Percentiles rank a stretch among this genome's conserved stretches.
Evolutionary conservation across 2,888 invertebrate genomes (phyloP).

Genomic region (Alcis repandata): DNA sequence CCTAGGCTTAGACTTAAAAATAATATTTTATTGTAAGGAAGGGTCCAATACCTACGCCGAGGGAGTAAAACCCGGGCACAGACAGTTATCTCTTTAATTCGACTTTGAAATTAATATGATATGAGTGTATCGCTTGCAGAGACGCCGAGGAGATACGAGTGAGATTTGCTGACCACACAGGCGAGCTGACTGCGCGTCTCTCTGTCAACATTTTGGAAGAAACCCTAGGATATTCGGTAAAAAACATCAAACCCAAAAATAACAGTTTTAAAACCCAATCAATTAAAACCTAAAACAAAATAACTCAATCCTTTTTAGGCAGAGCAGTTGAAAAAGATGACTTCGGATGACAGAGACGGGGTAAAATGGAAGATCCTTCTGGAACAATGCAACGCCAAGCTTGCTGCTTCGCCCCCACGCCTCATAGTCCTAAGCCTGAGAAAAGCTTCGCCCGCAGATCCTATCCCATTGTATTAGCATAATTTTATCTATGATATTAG

Average conservation of each 20-base stretch:
- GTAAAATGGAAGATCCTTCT: conserved; percentile 89
- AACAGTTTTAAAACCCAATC: background rate
- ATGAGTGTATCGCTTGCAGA: conserved; percentile 44
- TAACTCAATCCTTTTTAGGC: conserved; percentile 63
- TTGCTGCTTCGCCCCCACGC: conserved; percentile 74
- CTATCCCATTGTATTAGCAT: conserved; percentile 74
- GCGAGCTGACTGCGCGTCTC: conserved; percentile 87
- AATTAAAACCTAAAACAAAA: background rate
- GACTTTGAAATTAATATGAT: too few species aligned
- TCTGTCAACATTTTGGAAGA: conserved; percentile 86
- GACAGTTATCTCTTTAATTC: too few species aligned
- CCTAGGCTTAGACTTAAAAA: too few species aligned
- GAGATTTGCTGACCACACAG: conserved; percentile 90
- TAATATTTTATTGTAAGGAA: too few species aligned
- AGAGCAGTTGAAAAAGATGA: conserved; percentile 82
- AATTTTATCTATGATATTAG: background rate
- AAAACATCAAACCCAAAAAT: conserved; percentile 36
- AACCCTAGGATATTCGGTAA: conserved; percentile 86
- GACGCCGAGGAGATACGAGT: conserved; percentile 86
- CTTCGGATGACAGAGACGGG: conserved; percentile 79
- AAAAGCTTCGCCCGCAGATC: conserved; percentile 73
- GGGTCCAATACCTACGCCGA: too few species aligned
- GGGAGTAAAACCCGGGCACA: too few species aligned
- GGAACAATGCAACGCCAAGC: conserved; percentile 87
- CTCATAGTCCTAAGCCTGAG: conserved; percentile 70